Evolutionary conservation across 2,797 vertebrate species (phyloP), one percentile per base, ranked within the genome.

Genomic region (Hoplostethus mediterraneus): DNA sequence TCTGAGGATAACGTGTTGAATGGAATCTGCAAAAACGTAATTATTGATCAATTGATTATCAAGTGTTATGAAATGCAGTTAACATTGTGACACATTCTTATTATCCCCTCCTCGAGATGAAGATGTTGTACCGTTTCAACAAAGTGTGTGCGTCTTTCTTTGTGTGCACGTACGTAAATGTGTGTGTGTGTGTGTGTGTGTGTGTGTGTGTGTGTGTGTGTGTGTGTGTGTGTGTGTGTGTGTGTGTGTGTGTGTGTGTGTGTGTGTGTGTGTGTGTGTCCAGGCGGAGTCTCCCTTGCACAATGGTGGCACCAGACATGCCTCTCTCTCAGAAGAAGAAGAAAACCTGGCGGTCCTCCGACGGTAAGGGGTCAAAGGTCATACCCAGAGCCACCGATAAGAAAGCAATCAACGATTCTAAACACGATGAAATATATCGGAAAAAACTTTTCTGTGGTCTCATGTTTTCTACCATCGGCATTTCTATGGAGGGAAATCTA

Each of bases 331-430:
- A 70, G 97, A 98, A 4, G 96, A 98, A 88, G 97, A 98, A 70
- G 97, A 98, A 91, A 98, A 96, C 84, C 92, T 99, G 73, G 95
- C 97, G 60, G 90, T 99, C 2, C 92, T 98, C 74, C 89, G 97
- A 65, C 96, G 97, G 98, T 99, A 86, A 92, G 93, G 0, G n/a
- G 14, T 68, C 67, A 76, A 52, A 71, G 5, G 68, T 49, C 52
- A 38, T 11, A 28, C 31, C 25, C 9, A 16, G n/a, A 44, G 7
- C 30, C 9, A 9, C 0, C 33, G 10, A 73, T 6, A 11, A 63
- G 36, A 63, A 30, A 38, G 11, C 13, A 33, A 28, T 44, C 38
- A n/a, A 28, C 12, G 10, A 0, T 12, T 3, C 25, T n/a, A 33
- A 6, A 42, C 25, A 14, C 12, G 1, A 11, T 44, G 12, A 44